A percentile compares a stretch with the other conserved stretches of the same genome.
Evolutionary conservation across 53 echinoderm and acorn worm genomes (phyloP).

Genomic region (Arbacia lixula): DNA sequence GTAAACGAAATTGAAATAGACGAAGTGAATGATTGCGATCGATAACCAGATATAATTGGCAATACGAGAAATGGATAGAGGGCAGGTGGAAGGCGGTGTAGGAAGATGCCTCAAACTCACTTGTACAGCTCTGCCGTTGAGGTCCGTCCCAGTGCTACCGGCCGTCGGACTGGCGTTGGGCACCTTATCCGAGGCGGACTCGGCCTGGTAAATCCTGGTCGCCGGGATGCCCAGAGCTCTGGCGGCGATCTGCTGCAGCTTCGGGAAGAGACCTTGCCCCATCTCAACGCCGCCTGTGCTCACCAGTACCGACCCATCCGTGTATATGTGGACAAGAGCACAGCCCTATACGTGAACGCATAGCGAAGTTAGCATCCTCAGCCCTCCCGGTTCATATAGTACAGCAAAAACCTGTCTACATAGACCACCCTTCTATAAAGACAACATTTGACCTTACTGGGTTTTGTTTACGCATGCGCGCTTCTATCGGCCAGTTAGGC

Average conservation of each 20-base stretch:
- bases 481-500: too few species aligned
- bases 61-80: too few species aligned
- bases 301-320: constrained; percentile 84
- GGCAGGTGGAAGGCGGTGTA: too few species aligned
- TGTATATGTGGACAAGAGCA: constrained; percentile 86
- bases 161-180: constrained; percentile 74
- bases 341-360: constrained; percentile 65
- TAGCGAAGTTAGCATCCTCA: too few species aligned
- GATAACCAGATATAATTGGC: neutral
- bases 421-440: too few species aligned
- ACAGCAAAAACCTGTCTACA: too few species aligned
- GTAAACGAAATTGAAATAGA: too few species aligned
- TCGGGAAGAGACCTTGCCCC: constrained; percentile 92
- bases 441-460: too few species aligned
- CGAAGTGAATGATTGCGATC: too few species aligned
- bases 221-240: constrained; percentile 67
- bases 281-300: constrained; percentile 85
- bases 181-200: constrained; percentile 76
- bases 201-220: constrained; percentile 68
- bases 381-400: too few species aligned
- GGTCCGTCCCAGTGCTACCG: constrained; percentile 72
- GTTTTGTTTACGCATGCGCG: too few species aligned
- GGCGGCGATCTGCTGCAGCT: constrained; percentile 85
- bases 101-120: constrained; percentile 51
- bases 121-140: constrained; percentile 87